Evolutionary conservation across 1,140 invertebrate genomes (phyloP), one percentile per base, ranked within the genome.

Genomic region (Wasmannia auropunctata): DNA sequence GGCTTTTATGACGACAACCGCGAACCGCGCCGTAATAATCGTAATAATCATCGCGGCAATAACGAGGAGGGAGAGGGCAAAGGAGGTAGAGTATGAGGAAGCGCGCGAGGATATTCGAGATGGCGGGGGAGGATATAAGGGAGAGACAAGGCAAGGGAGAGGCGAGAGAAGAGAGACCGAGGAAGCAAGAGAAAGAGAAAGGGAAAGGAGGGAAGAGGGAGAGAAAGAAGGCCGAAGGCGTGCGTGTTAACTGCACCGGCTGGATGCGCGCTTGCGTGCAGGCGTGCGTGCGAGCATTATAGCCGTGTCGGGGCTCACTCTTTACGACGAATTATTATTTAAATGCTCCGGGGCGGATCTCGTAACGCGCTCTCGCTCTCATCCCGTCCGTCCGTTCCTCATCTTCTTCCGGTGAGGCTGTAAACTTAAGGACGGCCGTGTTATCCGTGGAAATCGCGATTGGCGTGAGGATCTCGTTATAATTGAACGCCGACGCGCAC

Each of bases 41-140:
- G 91, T 92, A 94, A 94, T 94, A 93, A 93, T 93, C 91, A 92
- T 91, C 91, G 86, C 86, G 69, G 92, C 87, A 83, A 93, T 92
- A 92, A 92, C 91, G 86, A 87, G 75, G 84, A 43, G 51, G 40
- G 49, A 63, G 72, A 51, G 70, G 80, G 28, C 1, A 43, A 65
- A 49, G 8, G n/a, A 54, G 46, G 40, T 40, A 69, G 60, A 63
- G 70, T 22, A 58, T 43, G 25, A 63, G 58, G 51, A 58, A 62
- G 74, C 25, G 69, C 40, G 67, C 43, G 76, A 62, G 58, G 46
- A 51, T 31, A 85, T 37, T 60, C 40, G 77, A 49, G 54, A 51
- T 49, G 34, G 25, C 16, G 58, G 60, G 60, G 22, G 63, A 84
- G 62, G 7, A 19, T 34, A 84, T 74, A 40, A 69, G 19, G 46